These are phyloP conservation scores for Pachyuromys duprasi DNA, from an alignment of 2,797 vertebrate species.

Conservation along the genomic window DNA sequence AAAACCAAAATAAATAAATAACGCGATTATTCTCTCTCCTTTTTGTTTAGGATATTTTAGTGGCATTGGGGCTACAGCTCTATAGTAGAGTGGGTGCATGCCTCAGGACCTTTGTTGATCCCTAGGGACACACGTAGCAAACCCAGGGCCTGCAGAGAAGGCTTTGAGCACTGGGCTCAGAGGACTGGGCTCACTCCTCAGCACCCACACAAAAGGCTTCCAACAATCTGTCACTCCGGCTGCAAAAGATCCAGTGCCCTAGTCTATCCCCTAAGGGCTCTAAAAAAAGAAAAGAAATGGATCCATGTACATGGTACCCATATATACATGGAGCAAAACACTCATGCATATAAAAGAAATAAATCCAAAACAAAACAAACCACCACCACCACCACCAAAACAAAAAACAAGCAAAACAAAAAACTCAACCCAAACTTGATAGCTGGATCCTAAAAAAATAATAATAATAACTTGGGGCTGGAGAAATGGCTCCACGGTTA, in stretches of 20 bases:
- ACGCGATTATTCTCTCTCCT: neutral
- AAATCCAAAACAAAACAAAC: neutral
- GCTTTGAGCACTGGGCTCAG: neutral
- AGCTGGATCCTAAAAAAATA: neutral
- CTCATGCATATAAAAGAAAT: neutral
- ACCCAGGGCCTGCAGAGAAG: neutral
- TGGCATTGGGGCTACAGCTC: neutral
- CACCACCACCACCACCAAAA: neutral
- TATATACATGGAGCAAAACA: neutral
- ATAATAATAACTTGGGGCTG: neutral
- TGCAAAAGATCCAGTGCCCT: neutral
- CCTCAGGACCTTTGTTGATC: neutral
- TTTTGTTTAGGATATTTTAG: neutral
- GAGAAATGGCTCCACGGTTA: neutral
- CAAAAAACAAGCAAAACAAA: neutral
- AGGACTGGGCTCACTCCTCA: no score
- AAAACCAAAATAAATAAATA: neutral
- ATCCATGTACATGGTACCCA: neutral
- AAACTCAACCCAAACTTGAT: neutral
- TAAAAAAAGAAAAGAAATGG: no score
- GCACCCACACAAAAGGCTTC: neutral
- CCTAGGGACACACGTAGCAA: neutral
- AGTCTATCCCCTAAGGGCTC: neutral
- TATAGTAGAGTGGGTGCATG: neutral
- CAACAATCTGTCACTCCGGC: neutral